A percentile compares a stretch with the other conserved stretches of the same genome.
These are phyloP conservation scores for Ryuthela nishihirai DNA, from an alignment of 2,888 invertebrate genomes.

Conservation along the genomic window DNA sequence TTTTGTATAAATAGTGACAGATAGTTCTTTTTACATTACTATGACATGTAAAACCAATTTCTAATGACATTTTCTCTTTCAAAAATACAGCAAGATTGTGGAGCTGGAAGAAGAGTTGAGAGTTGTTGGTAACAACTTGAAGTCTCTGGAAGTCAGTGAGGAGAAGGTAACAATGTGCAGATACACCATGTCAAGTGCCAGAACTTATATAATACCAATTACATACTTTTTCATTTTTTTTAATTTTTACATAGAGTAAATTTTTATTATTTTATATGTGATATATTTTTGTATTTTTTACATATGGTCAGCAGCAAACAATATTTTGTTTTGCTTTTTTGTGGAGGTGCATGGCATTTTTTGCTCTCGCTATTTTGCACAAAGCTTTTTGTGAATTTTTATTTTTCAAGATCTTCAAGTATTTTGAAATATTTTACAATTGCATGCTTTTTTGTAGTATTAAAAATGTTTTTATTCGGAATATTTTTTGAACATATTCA, in stretches of 20 bases:
- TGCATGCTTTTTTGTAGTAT: too few relatives aligned
- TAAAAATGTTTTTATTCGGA: too few relatives aligned
- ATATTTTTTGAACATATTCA: too few relatives aligned
- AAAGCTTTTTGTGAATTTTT: not conserved
- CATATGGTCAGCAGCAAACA: constrained; percentile 18
- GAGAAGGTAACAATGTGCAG: constrained; percentile 98
- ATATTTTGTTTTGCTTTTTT: too few relatives aligned
- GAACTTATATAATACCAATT: not conserved
- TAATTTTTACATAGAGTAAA: not conserved
- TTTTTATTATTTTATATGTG: not conserved
- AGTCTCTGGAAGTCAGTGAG: constrained; percentile 99
- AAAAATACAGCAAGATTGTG: constrained; percentile 95
- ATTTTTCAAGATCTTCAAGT: too few relatives aligned
- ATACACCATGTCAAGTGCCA: too few relatives aligned
- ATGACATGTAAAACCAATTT: too few relatives aligned
- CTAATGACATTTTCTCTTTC: too few relatives aligned
- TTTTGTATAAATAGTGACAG: too few relatives aligned
- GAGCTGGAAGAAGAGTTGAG: constrained; percentile 99
- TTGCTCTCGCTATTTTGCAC: not conserved
- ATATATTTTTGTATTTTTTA: not conserved
- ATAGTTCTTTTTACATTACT: too few relatives aligned
- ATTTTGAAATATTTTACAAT: too few relatives aligned
- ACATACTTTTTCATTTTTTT: not conserved
- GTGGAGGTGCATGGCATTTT: too few relatives aligned
- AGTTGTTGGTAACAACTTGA: constrained; percentile 99